Percentiles rank a stretch among this genome's conserved stretches.
phyloP scores from a whole-genome alignment of 2,797 vertebrate genomes.

The Etheostoma perlongum region DNA sequence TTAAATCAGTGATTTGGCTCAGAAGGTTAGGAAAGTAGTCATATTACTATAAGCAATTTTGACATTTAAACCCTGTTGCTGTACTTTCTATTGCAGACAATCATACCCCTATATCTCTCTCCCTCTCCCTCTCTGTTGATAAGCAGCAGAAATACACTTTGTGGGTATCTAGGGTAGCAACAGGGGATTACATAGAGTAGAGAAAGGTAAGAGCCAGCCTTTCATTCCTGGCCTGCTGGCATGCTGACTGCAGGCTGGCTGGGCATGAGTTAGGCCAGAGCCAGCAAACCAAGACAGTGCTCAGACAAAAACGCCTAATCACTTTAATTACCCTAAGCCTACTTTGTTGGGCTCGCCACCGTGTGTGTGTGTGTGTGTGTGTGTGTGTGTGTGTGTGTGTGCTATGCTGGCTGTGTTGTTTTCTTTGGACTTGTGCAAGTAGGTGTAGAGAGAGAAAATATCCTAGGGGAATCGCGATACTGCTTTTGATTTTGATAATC shows the following conservation, averaged over 20 bases:
- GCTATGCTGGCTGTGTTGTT: no score
- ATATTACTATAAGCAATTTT: not conserved
- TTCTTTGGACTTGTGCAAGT: no score
- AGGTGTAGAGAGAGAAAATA: no score
- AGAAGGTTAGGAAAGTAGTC: not conserved
- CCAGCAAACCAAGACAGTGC: constrained; percentile 57
- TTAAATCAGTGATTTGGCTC: not conserved
- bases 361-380: not conserved
- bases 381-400: not conserved
- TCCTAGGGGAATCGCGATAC: no score
- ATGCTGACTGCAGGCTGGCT: constrained; percentile 42
- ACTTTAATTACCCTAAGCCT: constrained; percentile 61
- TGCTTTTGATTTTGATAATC: no score
- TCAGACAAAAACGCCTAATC: constrained; percentile 70
- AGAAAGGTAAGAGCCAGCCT: constrained; percentile 80
- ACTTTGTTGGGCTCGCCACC: constrained; percentile 47
- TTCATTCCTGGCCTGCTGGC: constrained; percentile 65
- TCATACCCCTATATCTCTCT: constrained; percentile 17
- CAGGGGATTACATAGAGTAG: constrained; percentile 87
- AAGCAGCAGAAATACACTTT: constrained; percentile 83
- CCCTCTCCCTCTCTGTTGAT: constrained; percentile 63
- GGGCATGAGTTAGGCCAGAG: constrained; percentile 29
- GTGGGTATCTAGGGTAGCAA: constrained; percentile 81
- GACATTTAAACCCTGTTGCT: constrained; percentile 10
- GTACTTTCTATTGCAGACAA: constrained; percentile 17